Evolutionary conservation across 2,797 vertebrate genomes (phyloP).

Genomic region (Takifugu rubripes): DNA sequence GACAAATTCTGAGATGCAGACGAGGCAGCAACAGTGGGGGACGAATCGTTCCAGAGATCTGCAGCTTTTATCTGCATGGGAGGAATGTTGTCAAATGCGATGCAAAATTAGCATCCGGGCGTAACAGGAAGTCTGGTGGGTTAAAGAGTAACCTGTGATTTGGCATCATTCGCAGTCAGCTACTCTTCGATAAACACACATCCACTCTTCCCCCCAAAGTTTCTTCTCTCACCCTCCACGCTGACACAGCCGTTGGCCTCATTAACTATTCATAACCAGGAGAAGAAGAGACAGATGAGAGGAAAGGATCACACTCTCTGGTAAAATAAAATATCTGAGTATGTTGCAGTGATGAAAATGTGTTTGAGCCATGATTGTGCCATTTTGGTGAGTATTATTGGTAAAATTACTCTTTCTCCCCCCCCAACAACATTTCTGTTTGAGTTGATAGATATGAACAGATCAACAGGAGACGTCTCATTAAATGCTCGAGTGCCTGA

Average conservation of each 20-base stretch:
- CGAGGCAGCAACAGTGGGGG: constrained; percentile 41
- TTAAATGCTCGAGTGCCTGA: too few species aligned
- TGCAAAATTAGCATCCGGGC: too few species aligned
- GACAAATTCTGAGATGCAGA: constrained; percentile 65
- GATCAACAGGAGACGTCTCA: too few species aligned
- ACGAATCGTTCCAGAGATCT: constrained; percentile 5
- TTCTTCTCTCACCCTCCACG: constrained; percentile 1
- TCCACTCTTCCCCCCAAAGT: constrained; percentile 7
- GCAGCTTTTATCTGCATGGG: too few species aligned
- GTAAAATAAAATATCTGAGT: constrained; percentile 9
- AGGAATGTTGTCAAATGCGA: too few species aligned
- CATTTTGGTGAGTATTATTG: too few species aligned
- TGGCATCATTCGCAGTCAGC: too few species aligned
- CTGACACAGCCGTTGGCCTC: constrained; percentile 38
- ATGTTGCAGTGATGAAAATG: constrained; percentile 1
- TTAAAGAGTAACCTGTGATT: too few species aligned
- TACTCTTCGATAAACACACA: not conserved
- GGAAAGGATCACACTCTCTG: constrained; percentile 10
- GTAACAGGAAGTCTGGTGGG: too few species aligned
- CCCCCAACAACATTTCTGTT: not conserved
- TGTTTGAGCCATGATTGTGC: not conserved
- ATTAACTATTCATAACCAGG: constrained; percentile 59
- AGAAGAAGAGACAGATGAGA: constrained; percentile 25
- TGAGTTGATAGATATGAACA: not conserved
- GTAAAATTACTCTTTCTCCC: not conserved